Percentiles rank a stretch among this genome's conserved stretches.
phyloP scores from a whole-genome alignment of 2,888 invertebrate genomes.

The Embidobia sp. region DNA sequence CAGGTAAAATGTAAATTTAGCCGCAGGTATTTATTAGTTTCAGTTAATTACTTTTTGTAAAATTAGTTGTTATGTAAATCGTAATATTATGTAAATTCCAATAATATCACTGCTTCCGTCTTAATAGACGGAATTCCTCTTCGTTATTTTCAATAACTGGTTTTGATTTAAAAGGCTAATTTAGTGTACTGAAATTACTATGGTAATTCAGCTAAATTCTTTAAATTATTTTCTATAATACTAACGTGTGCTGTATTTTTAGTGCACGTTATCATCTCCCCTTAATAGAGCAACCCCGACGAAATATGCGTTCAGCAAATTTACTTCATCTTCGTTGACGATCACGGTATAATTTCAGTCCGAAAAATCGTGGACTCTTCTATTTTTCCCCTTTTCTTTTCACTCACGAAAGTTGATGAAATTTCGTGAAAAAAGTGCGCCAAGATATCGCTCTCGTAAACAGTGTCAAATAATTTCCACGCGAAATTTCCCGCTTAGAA shows the following conservation, averaged over 20 bases:
- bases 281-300: background rate
- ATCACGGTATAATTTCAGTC: too few species aligned
- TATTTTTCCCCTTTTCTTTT: too few species aligned
- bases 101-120: conserved; percentile 16
- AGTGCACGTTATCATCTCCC: background rate
- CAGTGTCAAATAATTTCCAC: conserved; percentile 27
- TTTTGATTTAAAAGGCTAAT: conserved; percentile 41
- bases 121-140: conserved; percentile 31
- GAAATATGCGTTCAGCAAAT: too few species aligned
- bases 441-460: too few species aligned
- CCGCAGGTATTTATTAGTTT: conserved; percentile 15
- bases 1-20: too few species aligned
- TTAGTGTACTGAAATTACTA: conserved; percentile 22
- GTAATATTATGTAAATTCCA: conserved; percentile 34
- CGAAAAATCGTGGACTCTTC: too few species aligned
- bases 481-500: conserved; percentile 35
- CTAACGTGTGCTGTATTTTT: background rate
- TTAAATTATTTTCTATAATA: conserved; percentile 24
- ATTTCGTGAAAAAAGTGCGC: too few species aligned
- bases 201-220: conserved; percentile 23
- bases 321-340: too few species aligned
- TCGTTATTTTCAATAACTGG: conserved; percentile 21
- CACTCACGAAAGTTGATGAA: too few species aligned
- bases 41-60: conserved; percentile 12
- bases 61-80: conserved; percentile 22